Evolutionary conservation across 64 coral and sea anemone species (phyloP), one percentile per base, ranked within the genome.

Genomic region (Pocillopora damicornis): DNA sequence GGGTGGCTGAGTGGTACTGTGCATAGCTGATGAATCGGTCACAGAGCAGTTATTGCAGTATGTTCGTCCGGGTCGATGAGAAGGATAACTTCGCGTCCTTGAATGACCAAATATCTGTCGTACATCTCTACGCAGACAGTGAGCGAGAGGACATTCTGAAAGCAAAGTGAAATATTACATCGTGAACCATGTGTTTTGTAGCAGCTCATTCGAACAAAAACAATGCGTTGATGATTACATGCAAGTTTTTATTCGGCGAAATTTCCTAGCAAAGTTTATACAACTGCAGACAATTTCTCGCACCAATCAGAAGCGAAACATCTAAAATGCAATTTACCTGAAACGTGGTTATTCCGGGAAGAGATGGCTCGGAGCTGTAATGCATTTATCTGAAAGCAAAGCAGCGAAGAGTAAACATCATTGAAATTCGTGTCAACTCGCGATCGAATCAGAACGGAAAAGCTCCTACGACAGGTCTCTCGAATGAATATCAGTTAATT

Each of bases 171-270:
- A 76, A 87, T 77, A 87, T 81, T 81, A 61, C 87, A 83, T 88
- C 60, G 45, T 89, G 74, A 89, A 79, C 88, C 94, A 97, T 97
- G 94, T 97, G 94, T 97, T 93, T 76, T 83, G 76, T 64, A 79
- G 82, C 60, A 87, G 89, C 86, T 89, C 79, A 87, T 84, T 71
- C 82, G 74, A 91, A 88, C 86, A 93, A 93, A 90, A 93, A 92
- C 80, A 89, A 88, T 61, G 60, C 83, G 76, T 77, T 82, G 79
- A 88, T 88, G 80, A 92, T 86, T 89, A 64, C 76, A 95, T 87
- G 87, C 85, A 91, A 51, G 64, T 86, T 82, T 87, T 90, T 86
- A 88, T 87, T 92, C 90, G 75, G 65, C 91, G 76, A 93, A 83
- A 88, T 96, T 96, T 96, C 88, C 63, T 82, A 42, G 38, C 9